Percentiles rank a stretch among this genome's conserved stretches.
phyloP scores from a whole-genome alignment of 2,113 vertebrate species.

The Albula goreensis region DNA sequence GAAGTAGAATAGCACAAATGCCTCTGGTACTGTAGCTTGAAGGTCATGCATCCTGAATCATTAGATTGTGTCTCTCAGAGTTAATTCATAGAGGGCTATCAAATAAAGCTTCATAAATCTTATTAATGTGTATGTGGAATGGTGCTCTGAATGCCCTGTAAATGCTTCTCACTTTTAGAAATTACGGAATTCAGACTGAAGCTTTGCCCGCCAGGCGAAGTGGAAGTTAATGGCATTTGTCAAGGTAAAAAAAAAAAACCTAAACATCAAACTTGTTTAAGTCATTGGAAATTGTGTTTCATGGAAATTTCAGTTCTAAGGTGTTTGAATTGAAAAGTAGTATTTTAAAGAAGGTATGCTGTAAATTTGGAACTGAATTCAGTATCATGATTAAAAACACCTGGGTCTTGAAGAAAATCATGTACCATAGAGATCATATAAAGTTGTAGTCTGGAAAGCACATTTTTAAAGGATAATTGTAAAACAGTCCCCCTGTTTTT shows the following conservation, averaged over 20 bases:
- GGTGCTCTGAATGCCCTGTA: neutral
- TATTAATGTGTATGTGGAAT: neutral
- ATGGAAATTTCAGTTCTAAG: too few species aligned
- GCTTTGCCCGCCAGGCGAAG: conserved; percentile 59
- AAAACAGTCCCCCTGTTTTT: neutral
- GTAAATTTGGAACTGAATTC: neutral
- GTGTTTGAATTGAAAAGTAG: too few species aligned
- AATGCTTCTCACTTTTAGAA: conserved; percentile 41
- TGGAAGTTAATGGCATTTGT: conserved; percentile 61
- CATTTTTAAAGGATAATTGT: too few species aligned
- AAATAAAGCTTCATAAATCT: neutral
- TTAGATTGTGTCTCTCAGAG: neutral
- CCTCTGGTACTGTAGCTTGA: neutral
- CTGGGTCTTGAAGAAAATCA: too few species aligned
- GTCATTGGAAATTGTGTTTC: too few species aligned
- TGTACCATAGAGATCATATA: too few species aligned
- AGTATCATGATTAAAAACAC: neutral
- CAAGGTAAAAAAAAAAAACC: conserved; percentile 55
- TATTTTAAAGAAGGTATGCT: too few species aligned
- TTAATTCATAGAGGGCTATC: conserved; percentile 12
- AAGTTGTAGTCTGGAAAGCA: too few species aligned
- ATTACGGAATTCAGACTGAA: conserved; percentile 56
- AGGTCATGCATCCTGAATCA: neutral
- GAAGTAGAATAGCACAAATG: neutral
- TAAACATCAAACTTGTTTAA: neutral